Conservation (phyloP, 1,140 invertebrate species). For the Cydia fagiglandana region DNA sequence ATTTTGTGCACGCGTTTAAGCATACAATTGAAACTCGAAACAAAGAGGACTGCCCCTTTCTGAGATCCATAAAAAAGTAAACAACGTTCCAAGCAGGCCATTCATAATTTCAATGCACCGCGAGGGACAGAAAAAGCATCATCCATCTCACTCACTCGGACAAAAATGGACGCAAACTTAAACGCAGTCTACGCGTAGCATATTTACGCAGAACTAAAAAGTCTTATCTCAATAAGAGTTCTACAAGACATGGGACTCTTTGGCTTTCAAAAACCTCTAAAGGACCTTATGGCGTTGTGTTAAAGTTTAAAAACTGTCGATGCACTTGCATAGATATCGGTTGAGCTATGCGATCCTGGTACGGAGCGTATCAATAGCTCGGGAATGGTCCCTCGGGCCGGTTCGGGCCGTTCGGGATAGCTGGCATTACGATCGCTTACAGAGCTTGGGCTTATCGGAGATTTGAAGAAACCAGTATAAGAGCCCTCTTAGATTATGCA, state of each 20-base stretch:
- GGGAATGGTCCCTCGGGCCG: background rate
- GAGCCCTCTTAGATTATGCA: background rate
- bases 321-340: background rate
- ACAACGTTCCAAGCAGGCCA: background rate
- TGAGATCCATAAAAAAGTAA: background rate
- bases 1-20: no score
- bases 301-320: background rate
- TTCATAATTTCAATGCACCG: background rate
- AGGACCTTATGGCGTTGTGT: background rate
- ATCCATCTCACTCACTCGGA: background rate
- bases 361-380: conserved; percentile 11
- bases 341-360: conserved; percentile 10
- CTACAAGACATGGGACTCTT: no score
- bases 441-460: background rate
- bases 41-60: background rate
- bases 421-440: background rate
- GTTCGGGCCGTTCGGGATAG: background rate
- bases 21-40: no score
- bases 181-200: background rate
- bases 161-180: background rate
- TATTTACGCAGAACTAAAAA: background rate
- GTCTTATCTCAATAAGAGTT: background rate
- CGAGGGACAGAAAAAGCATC: background rate
- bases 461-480: background rate
- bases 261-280: background rate